These are phyloP conservation scores for Drosophila colorata DNA, from an alignment of 2,888 invertebrate genomes.

Conservation along the genomic window DNA sequence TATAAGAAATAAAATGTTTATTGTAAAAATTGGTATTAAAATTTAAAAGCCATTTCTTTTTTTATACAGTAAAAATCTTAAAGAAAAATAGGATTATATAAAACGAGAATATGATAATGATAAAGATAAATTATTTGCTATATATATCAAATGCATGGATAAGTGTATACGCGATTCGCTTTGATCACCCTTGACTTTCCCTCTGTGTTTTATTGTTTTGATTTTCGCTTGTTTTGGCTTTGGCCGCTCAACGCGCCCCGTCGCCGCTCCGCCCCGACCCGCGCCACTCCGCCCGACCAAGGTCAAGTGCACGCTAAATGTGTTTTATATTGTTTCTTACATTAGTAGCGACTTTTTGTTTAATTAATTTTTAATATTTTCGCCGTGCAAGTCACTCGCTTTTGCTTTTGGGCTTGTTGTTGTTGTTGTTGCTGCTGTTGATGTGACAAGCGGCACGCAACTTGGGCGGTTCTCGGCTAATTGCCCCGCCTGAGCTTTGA, in stretches of 20 bases:
- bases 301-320: slow-evolving; percentile 77
- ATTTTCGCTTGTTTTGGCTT: slow-evolving; percentile 50
- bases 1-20: too few relatives aligned
- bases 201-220: slow-evolving; percentile 23
- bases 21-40: too few relatives aligned
- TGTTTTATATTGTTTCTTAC: slow-evolving; percentile 73
- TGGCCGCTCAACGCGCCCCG: slow-evolving; percentile 33
- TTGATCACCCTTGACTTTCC: slow-evolving; percentile 1
- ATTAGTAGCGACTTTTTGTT: slow-evolving; percentile 73
- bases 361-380: slow-evolving; percentile 79
- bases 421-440: slow-evolving; percentile 27
- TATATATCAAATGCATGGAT: not conserved
- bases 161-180: slow-evolving; percentile 21
- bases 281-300: slow-evolving; percentile 45
- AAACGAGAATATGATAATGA: too few relatives aligned
- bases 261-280: not conserved
- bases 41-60: too few relatives aligned
- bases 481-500: slow-evolving; percentile 37
- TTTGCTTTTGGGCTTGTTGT: not conserved
- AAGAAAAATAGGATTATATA: too few relatives aligned
- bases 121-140: not conserved
- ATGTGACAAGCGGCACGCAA: slow-evolving; percentile 75
- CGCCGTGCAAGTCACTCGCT: slow-evolving; percentile 42
- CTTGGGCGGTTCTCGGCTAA: slow-evolving; percentile 69
- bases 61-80: too few relatives aligned